Percentiles rank a stretch among this genome's conserved stretches.
Conservation (phyloP, 2,888 invertebrate species). For the Noctua fimbriata region DNA sequence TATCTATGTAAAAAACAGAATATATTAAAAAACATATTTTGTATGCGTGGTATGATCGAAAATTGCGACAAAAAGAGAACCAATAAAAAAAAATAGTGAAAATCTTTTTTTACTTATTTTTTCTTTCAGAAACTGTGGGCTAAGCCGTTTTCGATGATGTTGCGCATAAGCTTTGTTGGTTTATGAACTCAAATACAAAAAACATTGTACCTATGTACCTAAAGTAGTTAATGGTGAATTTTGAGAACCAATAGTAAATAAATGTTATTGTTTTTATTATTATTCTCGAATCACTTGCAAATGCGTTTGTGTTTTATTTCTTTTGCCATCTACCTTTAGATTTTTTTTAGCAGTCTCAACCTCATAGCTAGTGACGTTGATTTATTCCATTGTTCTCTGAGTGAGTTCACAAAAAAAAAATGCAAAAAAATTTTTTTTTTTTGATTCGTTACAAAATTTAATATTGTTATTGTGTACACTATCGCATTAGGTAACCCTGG, state of each 20-base stretch:
- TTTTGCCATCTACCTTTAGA: constrained; percentile 10
- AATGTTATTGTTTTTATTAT: constrained; percentile 90
- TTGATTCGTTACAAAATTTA: too few species aligned
- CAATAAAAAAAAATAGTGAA: constrained; percentile 35
- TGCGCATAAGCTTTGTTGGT: constrained; percentile 85
- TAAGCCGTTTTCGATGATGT: constrained; percentile 73
- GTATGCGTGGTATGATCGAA: constrained; percentile 79
- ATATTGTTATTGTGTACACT: too few species aligned
- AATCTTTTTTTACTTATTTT: constrained; percentile 46
- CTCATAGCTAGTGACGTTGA: too few species aligned
- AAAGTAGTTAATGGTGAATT: constrained; percentile 84
- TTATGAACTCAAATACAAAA: constrained; percentile 85
- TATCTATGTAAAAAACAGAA: constrained; percentile 86
- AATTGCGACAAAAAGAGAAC: constrained; percentile 43
- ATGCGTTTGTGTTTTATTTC: constrained; percentile 85
- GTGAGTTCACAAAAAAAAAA: too few species aligned
- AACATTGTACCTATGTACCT: constrained; percentile 90
- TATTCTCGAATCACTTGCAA: constrained; percentile 90
- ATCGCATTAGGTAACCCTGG: too few species aligned
- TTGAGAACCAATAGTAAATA: constrained; percentile 89
- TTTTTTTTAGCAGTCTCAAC: too few species aligned
- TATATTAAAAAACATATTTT: constrained; percentile 86
- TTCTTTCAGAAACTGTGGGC: constrained; percentile 48
- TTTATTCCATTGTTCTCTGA: too few species aligned
- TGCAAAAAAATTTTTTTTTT: too few species aligned